Base-by-base conservation (phyloP, 2,113 vertebrate species). In the Cyanoderma ruficeps region DNA sequence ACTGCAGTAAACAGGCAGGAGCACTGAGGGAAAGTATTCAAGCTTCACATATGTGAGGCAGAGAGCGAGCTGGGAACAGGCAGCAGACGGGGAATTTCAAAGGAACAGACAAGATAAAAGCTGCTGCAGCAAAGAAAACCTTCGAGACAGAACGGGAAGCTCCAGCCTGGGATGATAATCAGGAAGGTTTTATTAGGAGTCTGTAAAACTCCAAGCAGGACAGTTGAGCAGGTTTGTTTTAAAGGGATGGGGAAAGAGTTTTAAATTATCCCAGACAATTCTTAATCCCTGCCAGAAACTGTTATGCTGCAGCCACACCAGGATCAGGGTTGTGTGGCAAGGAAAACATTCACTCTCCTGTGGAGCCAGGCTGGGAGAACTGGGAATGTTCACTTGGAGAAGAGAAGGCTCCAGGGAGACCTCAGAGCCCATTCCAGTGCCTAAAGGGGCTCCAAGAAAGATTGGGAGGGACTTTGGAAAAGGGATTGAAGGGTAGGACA, bases 81-180 rank as follows among this genome's bases (percentile, higher is more conserved):
- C 90, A 96, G 90, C 87, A 96, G 95, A 96, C 46, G 4, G 86
- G 68, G 79, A 88, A 24, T 53, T 96, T 93, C 95, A 96, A 89
- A 94, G 78, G 88, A 93, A 25, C 78, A 94, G 82, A 56, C 46
- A 93, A 91, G 86, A 95, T 90, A 79, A 95, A 95, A 95, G 42
- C 74, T 70, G 70, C 69, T 69, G 76, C 46, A 91, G 87, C 59
- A 89, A 55, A 74, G 71, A 69, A 94, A 69, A 55, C 84, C 90
- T 91, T 5, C 0, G 78, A 93, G 85, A 86, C 59, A 72, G 52
- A 77, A 83, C 0, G 0, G 28, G 71, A 55, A 94, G 63, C 39
- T 90, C 25, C 74, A 93, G 41, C 37, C 31, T 49, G 28, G 3
- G 0, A 31, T 37, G 41, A 11, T 52, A 9, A 30, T 94, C 65